Conservation (phyloP, 2,888 invertebrate species). For the Hyppa rectilinea region DNA sequence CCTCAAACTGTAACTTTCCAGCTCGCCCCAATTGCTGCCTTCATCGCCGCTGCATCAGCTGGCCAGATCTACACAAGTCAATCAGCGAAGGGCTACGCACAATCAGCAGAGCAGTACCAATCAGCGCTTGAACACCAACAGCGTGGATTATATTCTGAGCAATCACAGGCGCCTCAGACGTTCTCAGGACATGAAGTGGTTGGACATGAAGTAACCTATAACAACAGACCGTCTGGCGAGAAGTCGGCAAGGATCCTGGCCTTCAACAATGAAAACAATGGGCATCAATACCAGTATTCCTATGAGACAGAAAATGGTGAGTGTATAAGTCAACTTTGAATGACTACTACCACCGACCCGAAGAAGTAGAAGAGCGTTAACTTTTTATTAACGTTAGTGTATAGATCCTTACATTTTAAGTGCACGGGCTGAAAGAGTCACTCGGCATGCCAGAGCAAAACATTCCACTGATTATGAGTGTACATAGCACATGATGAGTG, state of each 20-base stretch:
- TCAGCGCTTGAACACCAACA: constrained; percentile 77
- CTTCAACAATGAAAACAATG: constrained; percentile 76
- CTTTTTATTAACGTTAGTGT: not conserved
- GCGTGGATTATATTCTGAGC: constrained; percentile 72
- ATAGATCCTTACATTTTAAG: not conserved
- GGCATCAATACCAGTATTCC: constrained; percentile 83
- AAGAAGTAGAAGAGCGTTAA: no score
- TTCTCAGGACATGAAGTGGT: constrained; percentile 58
- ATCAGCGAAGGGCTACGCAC: constrained; percentile 69
- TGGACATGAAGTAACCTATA: constrained; percentile 53
- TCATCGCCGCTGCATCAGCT: constrained; percentile 79
- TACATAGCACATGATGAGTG: not conserved
- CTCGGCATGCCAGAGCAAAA: not conserved
- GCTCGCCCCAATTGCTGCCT: constrained; percentile 75
- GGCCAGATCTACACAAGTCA: constrained; percentile 73
- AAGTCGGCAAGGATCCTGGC: constrained; percentile 78
- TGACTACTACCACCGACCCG: no score
- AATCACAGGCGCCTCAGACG: constrained; percentile 68
- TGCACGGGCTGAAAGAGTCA: not conserved
- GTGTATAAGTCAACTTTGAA: constrained; percentile 14
- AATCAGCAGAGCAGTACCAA: constrained; percentile 78
- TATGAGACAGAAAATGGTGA: constrained; percentile 92
- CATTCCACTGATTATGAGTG: not conserved
- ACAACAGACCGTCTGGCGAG: constrained; percentile 68
- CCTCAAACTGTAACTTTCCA: constrained; percentile 64